phyloP scores from a whole-genome alignment of 2,888 invertebrate genomes.

The Malthinus seriepunctatus region DNA sequence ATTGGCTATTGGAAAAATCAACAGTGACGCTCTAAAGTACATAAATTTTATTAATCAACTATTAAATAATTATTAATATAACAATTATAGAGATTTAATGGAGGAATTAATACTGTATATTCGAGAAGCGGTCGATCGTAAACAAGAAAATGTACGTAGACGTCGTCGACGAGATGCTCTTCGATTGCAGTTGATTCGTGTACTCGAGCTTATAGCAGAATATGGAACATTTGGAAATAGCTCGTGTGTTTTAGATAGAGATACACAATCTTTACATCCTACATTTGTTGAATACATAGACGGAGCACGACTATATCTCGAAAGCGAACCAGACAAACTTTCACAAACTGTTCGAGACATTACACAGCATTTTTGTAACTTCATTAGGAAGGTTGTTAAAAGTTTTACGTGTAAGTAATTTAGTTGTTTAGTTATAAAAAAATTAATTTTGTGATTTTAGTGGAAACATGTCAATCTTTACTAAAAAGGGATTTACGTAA shows the following conservation, averaged over 20 bases:
- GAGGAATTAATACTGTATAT: conserved; percentile 92
- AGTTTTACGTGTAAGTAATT: conserved; percentile 82
- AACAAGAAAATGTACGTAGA: conserved; percentile 95
- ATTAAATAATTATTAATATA: not conserved
- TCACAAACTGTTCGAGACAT: conserved; percentile 85
- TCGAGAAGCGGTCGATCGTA: conserved; percentile 94
- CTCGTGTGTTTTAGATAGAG: conserved; percentile 80
- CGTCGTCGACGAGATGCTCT: conserved; percentile 89
- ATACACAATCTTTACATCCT: conserved; percentile 81
- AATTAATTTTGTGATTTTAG: conserved; percentile 56
- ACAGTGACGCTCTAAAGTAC: conserved; percentile 92
- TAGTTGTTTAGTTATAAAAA: not conserved
- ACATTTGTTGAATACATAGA: conserved; percentile 94
- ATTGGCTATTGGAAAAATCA: conserved; percentile 92
- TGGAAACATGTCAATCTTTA: conserved; percentile 84
- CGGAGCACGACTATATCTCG: conserved; percentile 87
- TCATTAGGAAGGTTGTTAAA: conserved; percentile 90
- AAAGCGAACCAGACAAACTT: conserved; percentile 93
- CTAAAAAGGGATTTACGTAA: conserved; percentile 85
- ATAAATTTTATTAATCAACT: conserved; percentile 38
- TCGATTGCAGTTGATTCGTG: conserved; percentile 86
- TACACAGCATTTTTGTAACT: conserved; percentile 91
- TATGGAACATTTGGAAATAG: conserved; percentile 88
- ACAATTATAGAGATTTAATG: conserved; percentile 79
- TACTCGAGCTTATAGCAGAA: conserved; percentile 90